These are phyloP conservation scores for Urosaurus nigricauda DNA, from an alignment of 2,797 vertebrate species.

Conservation along the genomic window DNA sequence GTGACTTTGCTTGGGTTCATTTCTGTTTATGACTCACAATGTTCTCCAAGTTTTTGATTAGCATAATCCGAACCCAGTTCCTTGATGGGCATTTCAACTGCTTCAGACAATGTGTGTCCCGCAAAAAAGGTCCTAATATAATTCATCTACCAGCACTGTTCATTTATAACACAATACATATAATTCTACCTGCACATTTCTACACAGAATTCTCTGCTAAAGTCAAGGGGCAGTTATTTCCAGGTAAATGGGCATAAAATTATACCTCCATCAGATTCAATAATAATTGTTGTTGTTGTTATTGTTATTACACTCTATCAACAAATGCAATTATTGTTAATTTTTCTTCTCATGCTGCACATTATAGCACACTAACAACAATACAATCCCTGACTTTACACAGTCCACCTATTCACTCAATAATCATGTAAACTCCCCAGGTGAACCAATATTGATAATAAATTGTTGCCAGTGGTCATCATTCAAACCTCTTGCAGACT, in stretches of 20 bases:
- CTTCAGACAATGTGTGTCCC: neutral
- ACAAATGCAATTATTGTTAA: neutral
- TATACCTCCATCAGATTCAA: neutral
- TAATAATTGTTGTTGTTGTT: too few relatives aligned
- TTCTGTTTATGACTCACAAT: neutral
- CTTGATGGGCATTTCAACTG: neutral
- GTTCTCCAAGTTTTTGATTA: neutral
- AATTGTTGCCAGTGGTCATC: neutral
- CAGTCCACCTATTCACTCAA: neutral
- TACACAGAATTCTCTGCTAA: too few relatives aligned
- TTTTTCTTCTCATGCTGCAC: neutral
- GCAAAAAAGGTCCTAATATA: neutral
- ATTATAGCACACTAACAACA: neutral
- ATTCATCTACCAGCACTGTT: neutral
- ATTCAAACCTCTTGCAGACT: neutral
- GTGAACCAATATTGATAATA: neutral
- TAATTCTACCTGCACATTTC: neutral
- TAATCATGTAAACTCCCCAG: neutral
- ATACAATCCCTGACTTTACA: neutral
- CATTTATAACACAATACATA: neutral
- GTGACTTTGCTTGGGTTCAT: neutral
- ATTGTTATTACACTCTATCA: neutral
- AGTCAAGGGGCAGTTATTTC: neutral
- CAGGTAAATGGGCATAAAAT: neutral
- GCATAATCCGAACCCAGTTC: neutral